Base-by-base conservation (phyloP, 2,888 invertebrate species). In the Drosophila aldrichi region DNA sequence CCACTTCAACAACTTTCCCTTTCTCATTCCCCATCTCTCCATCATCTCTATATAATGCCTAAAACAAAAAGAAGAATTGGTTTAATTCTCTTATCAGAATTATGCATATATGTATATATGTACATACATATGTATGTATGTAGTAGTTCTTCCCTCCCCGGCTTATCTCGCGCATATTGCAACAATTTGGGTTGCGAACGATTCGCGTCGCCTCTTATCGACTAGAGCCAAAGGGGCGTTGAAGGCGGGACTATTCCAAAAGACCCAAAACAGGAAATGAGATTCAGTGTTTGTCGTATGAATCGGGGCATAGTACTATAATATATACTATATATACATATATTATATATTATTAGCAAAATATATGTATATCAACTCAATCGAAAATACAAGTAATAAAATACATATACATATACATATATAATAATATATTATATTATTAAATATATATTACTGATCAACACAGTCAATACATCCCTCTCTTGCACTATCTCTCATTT, bases 211-310 rank as follows among this genome's bases (percentile, higher is more conserved):
- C 43, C 7, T 20, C 43, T 43, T 43, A 43, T 43, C 43, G 14
- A 20, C 43, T 20, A 20, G 43, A 20, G 43, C 20, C 43, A 6
- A 43, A 20, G 43, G n/a, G 43, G 43, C 43, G 43, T 41, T 25
- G 25, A 6, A 41, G 41, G 43, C 43, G 43, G 43, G 12, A 20
- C 43, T 20, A 20, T 14, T 43, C 20, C 43, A 43, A 43, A 20
- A 43, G 7, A 43, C 18, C 43, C 43, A 43, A 43, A 43, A 43
- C 43, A 43, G 43, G 43, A 43, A 43, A 43, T 43, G 43, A 43
- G 43, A 12, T 43, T 43, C 43, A 14, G 16, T 36, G 36, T 36
- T 7, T 36, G 36, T 36, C 3, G 20, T 12, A 12, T 14, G 20
- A 20, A 20, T 43, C 20, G 43, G 20, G 43, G 6, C 43, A 43